Base-by-base conservation (phyloP, 2,113 vertebrate species). In the Pipra filicauda region DNA sequence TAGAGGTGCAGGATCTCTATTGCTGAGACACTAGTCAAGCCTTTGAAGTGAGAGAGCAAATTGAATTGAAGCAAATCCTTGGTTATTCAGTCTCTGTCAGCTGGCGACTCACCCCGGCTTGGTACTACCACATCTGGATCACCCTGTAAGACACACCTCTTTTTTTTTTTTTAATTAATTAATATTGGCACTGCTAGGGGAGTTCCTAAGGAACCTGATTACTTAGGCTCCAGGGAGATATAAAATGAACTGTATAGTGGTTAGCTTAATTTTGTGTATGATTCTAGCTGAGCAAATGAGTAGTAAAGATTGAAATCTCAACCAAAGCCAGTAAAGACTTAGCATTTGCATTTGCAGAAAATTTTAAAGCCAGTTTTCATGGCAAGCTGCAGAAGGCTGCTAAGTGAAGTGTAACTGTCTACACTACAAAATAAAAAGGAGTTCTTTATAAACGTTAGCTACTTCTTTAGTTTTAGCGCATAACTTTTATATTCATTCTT, bases 251-350 rank as follows among this genome's bases (percentile, higher is more conserved):
- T 85, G 12, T 44, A 12, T 55, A 70, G 59, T 35, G 39, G 82
- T 94, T 96, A 80, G 43, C 44, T 92, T 86, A 71, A 86, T 88
- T 93, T 84, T 52, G 31, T 74, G 69, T 59, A 2, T 71, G 75
- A 77, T 83, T 90, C 83, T 71, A 70, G 72, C 58, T 74, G 79
- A 81, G 79, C 82, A 93, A 90, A 94, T 52, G 39, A 83, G 75
- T 33, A 86, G 55, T 2, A 58, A 73, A 93, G 88, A 83, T 71
- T 69, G 59, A 94, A 86, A 88, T 86, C 92, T 90, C 85, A 70
- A 46, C 62, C 6, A 3, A 24, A 83, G 67, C 54, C 76, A 3
- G 75, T 52, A 26, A 83, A 82, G 74, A 76, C 62, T 79, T 80
- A 78, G 59, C 67, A 22, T 65, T 93, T 80, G 79, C 55, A 66